Evolutionary conservation across 2,113 vertebrate genomes (phyloP).

Genomic region (Paradisaea rubra): DNA sequence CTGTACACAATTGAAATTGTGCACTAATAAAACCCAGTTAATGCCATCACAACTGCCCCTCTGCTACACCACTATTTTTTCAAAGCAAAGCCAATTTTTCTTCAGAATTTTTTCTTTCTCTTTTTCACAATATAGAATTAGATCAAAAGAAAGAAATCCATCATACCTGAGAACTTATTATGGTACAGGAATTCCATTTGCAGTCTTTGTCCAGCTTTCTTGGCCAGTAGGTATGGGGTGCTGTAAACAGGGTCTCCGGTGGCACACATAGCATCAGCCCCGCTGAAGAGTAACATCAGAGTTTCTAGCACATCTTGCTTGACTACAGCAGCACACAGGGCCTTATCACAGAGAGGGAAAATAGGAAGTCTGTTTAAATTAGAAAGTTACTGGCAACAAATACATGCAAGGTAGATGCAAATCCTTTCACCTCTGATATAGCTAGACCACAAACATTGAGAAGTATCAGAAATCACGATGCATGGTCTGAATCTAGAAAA

Average conservation of each 20-base stretch:
- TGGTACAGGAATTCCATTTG: slow-evolving; percentile 97
- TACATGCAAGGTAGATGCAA: background rate
- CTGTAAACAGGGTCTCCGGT: slow-evolving; percentile 84
- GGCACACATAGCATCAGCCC: slow-evolving; percentile 91
- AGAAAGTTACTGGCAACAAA: background rate
- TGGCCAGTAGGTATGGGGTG: slow-evolving; percentile 90
- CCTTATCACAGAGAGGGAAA: slow-evolving; percentile 65
- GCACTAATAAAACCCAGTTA: background rate
- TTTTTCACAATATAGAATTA: background rate
- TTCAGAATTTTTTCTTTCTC: background rate
- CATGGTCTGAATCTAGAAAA: background rate
- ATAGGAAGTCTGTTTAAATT: background rate
- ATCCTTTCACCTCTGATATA: background rate
- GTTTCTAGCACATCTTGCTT: slow-evolving; percentile 83
- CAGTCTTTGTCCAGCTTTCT: slow-evolving; percentile 86
- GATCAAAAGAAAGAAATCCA: background rate
- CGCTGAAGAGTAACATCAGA: slow-evolving; percentile 87
- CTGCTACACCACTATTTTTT: background rate
- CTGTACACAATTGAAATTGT: background rate
- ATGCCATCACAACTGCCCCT: background rate
- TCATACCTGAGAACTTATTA: slow-evolving; percentile 89
- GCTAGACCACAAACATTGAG: background rate
- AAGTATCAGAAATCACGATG: background rate
- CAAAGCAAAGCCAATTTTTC: background rate
- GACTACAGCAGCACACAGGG: slow-evolving; percentile 85